phyloP scores from a whole-genome alignment of 2,797 vertebrate genomes.

The Rhinophrynus dorsalis region DNA sequence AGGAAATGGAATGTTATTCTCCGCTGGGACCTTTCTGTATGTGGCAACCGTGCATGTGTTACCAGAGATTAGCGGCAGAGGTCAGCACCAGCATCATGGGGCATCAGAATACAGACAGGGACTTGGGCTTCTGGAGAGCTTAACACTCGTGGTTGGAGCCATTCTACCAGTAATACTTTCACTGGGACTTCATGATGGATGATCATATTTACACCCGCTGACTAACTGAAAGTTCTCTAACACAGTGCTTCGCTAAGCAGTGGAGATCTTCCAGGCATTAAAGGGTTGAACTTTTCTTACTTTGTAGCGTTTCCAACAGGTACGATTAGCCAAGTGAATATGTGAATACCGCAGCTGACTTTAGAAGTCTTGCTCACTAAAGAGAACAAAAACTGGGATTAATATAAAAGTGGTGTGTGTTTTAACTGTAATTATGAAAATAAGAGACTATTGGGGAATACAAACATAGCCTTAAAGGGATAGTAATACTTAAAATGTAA shows the following conservation, averaged over 20 bases:
- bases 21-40: slow-evolving; percentile 73
- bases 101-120: slow-evolving; percentile 42
- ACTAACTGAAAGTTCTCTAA: too few relatives aligned
- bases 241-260: too few relatives aligned
- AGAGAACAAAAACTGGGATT: too few relatives aligned
- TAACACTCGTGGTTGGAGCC: slow-evolving; percentile 68
- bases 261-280: too few relatives aligned
- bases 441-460: too few relatives aligned
- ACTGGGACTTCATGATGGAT: slow-evolving; percentile 61
- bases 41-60: slow-evolving; percentile 71
- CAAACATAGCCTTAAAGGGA: too few relatives aligned
- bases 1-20: slow-evolving; percentile 74
- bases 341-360: too few relatives aligned
- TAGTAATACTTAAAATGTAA: too few relatives aligned
- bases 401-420: too few relatives aligned
- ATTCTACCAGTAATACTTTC: slow-evolving; percentile 66
- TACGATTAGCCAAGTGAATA: background rate
- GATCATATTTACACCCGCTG: too few relatives aligned
- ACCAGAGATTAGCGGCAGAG: slow-evolving; percentile 66
- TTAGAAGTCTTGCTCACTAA: too few relatives aligned
- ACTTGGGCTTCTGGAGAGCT: slow-evolving; percentile 67
- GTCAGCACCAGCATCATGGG: slow-evolving; percentile 44
- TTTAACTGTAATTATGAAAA: too few relatives aligned
- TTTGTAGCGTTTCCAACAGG: background rate
- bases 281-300: background rate